These are phyloP conservation scores for Falco berigora DNA, from an alignment of 2,797 vertebrate species.

Conservation along the genomic window DNA sequence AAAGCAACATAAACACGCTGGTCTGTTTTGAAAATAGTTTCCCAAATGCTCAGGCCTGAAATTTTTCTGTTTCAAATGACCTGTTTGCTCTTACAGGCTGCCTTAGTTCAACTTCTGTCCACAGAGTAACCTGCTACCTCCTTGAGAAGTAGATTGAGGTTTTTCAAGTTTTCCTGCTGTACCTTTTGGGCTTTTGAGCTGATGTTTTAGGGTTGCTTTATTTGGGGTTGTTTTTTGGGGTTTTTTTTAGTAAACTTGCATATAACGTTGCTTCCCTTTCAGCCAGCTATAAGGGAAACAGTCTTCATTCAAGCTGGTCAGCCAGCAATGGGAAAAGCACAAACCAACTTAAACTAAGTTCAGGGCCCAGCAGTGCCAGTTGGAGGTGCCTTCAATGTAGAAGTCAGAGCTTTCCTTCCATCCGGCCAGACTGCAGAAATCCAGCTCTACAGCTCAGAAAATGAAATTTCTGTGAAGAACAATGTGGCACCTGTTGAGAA, in stretches of 20 bases:
- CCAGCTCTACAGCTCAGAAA: not conserved
- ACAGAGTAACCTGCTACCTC: not conserved
- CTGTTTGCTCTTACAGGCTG: not conserved
- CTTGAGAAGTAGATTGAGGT: not conserved
- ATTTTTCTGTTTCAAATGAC: not conserved
- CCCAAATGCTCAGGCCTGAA: not conserved
- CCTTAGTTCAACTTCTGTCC: not conserved
- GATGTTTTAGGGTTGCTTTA: not conserved
- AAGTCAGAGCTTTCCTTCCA: not conserved
- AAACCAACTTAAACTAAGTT: not conserved
- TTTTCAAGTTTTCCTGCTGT: not conserved
- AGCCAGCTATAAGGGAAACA: not conserved
- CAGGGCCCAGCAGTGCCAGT: not conserved
- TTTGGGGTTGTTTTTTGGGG: not conserved
- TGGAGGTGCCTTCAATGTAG: not conserved
- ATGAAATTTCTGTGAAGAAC: not conserved
- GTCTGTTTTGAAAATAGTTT: not conserved
- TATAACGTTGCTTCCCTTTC: not conserved
- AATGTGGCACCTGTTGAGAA: not conserved
- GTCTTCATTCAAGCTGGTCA: not conserved
- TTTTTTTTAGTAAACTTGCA: not conserved
- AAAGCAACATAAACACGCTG: accelerated
- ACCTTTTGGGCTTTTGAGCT: not conserved
- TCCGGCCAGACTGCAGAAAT: not conserved
- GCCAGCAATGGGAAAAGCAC: not conserved